phyloP scores from a whole-genome alignment of 2,888 invertebrate species.

The Cabera pusaria region DNA sequence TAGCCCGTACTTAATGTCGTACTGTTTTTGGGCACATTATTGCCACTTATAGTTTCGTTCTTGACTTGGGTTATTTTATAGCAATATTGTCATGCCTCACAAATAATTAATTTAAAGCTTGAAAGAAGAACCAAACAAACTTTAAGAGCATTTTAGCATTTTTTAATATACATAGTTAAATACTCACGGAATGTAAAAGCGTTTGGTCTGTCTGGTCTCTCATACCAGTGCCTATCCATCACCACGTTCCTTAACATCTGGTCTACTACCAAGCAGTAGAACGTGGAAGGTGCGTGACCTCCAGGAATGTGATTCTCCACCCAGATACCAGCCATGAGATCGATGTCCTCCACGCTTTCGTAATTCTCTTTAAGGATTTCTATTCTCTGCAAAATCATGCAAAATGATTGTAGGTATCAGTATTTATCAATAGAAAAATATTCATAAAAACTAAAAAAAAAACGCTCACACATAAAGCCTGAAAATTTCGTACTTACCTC shows the following conservation, averaged over 20 bases:
- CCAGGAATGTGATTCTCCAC: conserved; percentile 91
- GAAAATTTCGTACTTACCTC: conserved; percentile 43
- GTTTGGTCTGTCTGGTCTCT: conserved; percentile 50
- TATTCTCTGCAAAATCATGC: conserved; percentile 51
- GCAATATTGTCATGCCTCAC: no score
- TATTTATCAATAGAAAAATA: no score
- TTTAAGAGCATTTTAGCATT: no score
- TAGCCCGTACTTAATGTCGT: no score
- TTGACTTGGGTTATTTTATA: no score
- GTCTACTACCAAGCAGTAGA: conserved; percentile 94
- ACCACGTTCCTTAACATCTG: conserved; percentile 90
- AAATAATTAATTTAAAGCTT: no score
- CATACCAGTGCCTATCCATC: conserved; percentile 93
- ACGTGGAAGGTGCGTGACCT: conserved; percentile 93
- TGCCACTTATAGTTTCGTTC: no score
- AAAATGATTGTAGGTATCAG: no score
- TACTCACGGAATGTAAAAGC: conserved; percentile 55
- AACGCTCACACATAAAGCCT: no score
- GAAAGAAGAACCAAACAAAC: no score
- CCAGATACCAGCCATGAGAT: conserved; percentile 94
- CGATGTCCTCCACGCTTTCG: conserved; percentile 90
- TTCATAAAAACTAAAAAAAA: no score
- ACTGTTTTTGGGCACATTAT: no score
- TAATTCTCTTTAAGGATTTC: conserved; percentile 49
- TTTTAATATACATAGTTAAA: neutral